Base-by-base conservation (phyloP, 2,797 vertebrate genomes). In the Rhabdophis nuchalis region DNA sequence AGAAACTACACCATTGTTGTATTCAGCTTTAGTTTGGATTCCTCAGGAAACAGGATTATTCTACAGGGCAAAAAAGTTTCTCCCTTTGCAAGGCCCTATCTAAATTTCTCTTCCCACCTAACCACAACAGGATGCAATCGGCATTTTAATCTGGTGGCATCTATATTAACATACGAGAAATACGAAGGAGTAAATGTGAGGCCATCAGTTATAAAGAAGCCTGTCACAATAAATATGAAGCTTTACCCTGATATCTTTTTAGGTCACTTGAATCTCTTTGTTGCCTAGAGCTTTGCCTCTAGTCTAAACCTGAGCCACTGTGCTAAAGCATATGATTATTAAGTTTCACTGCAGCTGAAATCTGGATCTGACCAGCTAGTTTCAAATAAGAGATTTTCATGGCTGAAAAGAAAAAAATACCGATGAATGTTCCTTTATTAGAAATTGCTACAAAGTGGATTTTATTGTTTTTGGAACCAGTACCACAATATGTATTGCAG, bases 251-350 rank as follows among this genome's bases (percentile, higher is more conserved):
- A 50, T 92, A 94, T 46, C 0, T 54, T 94, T 94, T 93, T 89
- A 93, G 82, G 29, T 8, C 82, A 86, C 23, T 92, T 94, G 41
- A 93, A 95, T 94, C 94, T 94, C 95, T 95, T 93, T 96, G 95
- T 91, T 93, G 95, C 96, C 93, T 91, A 61, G 54, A 95, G 95
- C 68, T 94, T 95, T 94, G 95, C 95, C 93, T 95, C 91, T 90
- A 94, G 95, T 95, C 85, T 92, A 94, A 96, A 95, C 88, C 92
- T 96, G 94, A 95, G 91, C 89, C 88, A 27, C 72, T 92, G 82
- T 95, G 72, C 87, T 95, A 93, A 94, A 96, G 72, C 93, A 95
- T 96, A 95, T 95, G 95, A 95, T 94, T 89, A 54, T 64, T 87
- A 56, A 11, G 93, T 93, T 95, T 95, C 89, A 87, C 13, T 56